A percentile compares a stretch with the other conserved stretches of the same genome.
Evolutionary conservation across 1,140 invertebrate species (phyloP).

Genomic region (Eumeta japonica): DNA sequence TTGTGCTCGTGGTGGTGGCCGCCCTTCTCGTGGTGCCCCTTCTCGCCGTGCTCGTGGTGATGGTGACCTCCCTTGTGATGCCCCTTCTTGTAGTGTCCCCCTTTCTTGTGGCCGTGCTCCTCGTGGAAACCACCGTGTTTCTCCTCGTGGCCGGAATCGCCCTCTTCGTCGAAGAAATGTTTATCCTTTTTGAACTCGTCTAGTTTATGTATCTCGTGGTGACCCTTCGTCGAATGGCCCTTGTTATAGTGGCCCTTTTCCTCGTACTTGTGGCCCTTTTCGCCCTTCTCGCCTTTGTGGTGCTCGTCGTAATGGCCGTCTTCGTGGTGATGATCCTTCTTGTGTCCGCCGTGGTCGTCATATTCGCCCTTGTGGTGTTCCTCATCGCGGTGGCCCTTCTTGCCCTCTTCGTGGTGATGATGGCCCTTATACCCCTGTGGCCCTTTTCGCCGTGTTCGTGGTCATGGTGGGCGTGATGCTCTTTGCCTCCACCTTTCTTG

Average conservation of each 20-base stretch:
- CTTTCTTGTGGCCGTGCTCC: conserved; percentile 67
- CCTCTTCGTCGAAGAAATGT: conserved; percentile 72
- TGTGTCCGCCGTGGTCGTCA: conserved; percentile 69
- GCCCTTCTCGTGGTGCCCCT: conserved; percentile 68
- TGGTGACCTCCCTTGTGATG: conserved; percentile 67
- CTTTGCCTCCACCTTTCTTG: conserved; percentile 58
- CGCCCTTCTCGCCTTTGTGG: conserved; percentile 65
- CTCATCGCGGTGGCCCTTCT: conserved; percentile 72
- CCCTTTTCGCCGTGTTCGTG: conserved; percentile 62
- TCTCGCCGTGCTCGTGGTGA: conserved; percentile 68
- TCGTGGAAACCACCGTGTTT: conserved; percentile 67
- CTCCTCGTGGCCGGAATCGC: conserved; percentile 70
- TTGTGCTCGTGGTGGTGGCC: conserved; percentile 51
- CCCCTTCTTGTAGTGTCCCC: conserved; percentile 66
- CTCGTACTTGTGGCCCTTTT: conserved; percentile 63
- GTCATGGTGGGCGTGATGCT: conserved; percentile 51
- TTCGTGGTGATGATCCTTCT: conserved; percentile 72
- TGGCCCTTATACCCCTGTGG: conserved; percentile 65
- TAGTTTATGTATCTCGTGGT: conserved; percentile 72
- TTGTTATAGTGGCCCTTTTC: conserved; percentile 69
- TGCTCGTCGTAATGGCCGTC: conserved; percentile 73
- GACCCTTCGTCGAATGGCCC: conserved; percentile 75
- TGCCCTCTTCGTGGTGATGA: conserved; percentile 67
- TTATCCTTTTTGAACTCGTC: conserved; percentile 66
- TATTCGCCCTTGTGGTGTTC: conserved; percentile 70